These are phyloP conservation scores for Sitophilus oryzae DNA, from an alignment of 1,140 invertebrate genomes.

Conservation along the genomic window DNA sequence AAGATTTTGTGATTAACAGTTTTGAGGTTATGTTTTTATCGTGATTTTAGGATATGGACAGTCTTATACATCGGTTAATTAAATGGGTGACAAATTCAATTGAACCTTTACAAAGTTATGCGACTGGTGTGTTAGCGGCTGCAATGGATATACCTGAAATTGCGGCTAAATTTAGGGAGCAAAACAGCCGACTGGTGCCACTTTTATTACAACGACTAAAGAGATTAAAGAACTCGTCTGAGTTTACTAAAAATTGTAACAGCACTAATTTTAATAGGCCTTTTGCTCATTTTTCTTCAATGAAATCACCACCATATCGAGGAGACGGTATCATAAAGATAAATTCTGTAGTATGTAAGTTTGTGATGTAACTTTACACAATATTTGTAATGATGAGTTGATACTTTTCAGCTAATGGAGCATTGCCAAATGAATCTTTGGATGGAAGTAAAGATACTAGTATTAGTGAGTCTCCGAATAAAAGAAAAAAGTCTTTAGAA, in stretches of 20 bases:
- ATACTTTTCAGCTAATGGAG: background rate
- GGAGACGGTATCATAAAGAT: slow-evolving; percentile 29
- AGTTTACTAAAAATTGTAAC: slow-evolving; percentile 27
- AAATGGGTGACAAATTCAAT: slow-evolving; percentile 80
- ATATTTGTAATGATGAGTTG: background rate
- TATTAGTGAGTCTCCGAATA: background rate
- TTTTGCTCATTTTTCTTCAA: slow-evolving; percentile 53
- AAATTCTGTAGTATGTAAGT: slow-evolving; percentile 10
- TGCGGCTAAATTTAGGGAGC: slow-evolving; percentile 81
- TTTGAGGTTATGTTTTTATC: slow-evolving; percentile 14
- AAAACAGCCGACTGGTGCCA: slow-evolving; percentile 81
- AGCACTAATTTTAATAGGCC: slow-evolving; percentile 43
- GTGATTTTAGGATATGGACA: slow-evolving; percentile 66
- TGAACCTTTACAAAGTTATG: slow-evolving; percentile 90
- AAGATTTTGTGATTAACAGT: slow-evolving; percentile 3
- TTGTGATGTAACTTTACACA: background rate
- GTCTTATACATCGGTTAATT: slow-evolving; percentile 77
- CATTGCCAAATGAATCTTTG: background rate
- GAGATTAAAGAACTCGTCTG: slow-evolving; percentile 54
- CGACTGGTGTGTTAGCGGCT: slow-evolving; percentile 87
- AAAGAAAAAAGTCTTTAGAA: slow-evolving; percentile 9
- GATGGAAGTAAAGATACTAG: background rate
- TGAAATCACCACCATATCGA: slow-evolving; percentile 36
- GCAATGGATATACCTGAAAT: slow-evolving; percentile 96
- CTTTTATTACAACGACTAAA: slow-evolving; percentile 79